phyloP scores from a whole-genome alignment of 2,888 invertebrate genomes.

The Spisula subtruncata region DNA sequence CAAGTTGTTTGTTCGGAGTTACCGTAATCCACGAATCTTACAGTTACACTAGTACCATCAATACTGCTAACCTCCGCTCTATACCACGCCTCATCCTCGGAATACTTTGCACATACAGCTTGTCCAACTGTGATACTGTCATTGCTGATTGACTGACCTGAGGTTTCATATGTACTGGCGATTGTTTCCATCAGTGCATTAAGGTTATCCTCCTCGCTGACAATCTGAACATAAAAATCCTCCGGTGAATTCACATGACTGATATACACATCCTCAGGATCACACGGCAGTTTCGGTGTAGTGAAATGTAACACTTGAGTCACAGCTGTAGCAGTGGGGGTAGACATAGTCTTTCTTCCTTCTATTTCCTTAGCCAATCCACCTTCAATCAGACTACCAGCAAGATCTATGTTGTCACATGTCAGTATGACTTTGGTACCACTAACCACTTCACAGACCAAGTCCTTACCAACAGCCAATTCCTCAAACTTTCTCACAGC shows the following conservation, averaged over 20 bases:
- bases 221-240: constrained; percentile 77
- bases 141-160: not conserved
- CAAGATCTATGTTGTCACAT: constrained; percentile 68
- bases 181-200: constrained; percentile 69
- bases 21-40: constrained; percentile 86
- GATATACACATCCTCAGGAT: constrained; percentile 68
- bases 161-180: constrained; percentile 47
- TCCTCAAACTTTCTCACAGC: constrained; percentile 76
- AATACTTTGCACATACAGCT: constrained; percentile 79
- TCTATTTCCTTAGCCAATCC: constrained; percentile 37
- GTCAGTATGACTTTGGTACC: constrained; percentile 66
- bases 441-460: constrained; percentile 71
- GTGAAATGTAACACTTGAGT: constrained; percentile 6
- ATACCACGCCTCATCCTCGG: constrained; percentile 82
- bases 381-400: constrained; percentile 40
- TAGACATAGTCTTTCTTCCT: constrained; percentile 25
- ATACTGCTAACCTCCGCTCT: constrained; percentile 75
- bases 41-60: constrained; percentile 61
- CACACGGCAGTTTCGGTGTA: constrained; percentile 36
- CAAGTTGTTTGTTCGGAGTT: constrained; percentile 80
- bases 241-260: constrained; percentile 80
- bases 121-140: constrained; percentile 60
- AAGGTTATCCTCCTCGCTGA: constrained; percentile 68
- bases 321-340: not conserved
- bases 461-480: constrained; percentile 74